These are phyloP conservation scores for Gyrodactylus bullatarudis DNA, from an alignment of 1,140 invertebrate species.

Conservation along the genomic window DNA sequence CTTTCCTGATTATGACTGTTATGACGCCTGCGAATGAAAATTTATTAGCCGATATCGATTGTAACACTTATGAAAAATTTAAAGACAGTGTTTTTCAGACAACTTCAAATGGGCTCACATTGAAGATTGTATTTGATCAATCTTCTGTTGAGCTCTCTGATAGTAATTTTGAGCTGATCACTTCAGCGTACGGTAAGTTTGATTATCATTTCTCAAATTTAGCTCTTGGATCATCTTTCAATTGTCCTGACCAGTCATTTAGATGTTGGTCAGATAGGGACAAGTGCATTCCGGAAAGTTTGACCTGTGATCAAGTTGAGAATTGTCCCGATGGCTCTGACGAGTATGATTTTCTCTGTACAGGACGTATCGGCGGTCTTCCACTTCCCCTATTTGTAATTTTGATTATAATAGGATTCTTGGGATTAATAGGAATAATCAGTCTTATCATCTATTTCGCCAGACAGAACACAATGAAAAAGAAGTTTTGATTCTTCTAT, in stretches of 20 bases:
- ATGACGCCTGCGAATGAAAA: neutral
- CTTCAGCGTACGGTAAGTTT: neutral
- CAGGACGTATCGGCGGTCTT: neutral
- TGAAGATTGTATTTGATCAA: neutral
- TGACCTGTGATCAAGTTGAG: slow-evolving; percentile 46
- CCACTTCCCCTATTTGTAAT: neutral
- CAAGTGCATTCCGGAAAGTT: slow-evolving; percentile 45
- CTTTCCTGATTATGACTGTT: neutral
- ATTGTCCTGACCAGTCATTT: slow-evolving; percentile 26
- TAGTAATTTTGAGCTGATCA: neutral
- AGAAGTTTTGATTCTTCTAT: no score
- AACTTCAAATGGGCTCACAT: neutral
- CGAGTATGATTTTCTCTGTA: slow-evolving; percentile 39
- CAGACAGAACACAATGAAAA: neutral
- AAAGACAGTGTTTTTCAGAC: neutral
- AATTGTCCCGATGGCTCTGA: slow-evolving; percentile 59
- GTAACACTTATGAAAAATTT: neutral
- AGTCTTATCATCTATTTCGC: neutral
- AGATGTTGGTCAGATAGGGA: slow-evolving; percentile 14
- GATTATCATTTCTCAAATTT: neutral
- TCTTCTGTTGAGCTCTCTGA: neutral
- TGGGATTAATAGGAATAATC: neutral
- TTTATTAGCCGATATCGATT: neutral
- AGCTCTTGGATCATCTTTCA: neutral
- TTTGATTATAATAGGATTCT: neutral